phyloP scores from a whole-genome alignment of 2,797 vertebrate species.

The Micromesistius poutassou region DNA sequence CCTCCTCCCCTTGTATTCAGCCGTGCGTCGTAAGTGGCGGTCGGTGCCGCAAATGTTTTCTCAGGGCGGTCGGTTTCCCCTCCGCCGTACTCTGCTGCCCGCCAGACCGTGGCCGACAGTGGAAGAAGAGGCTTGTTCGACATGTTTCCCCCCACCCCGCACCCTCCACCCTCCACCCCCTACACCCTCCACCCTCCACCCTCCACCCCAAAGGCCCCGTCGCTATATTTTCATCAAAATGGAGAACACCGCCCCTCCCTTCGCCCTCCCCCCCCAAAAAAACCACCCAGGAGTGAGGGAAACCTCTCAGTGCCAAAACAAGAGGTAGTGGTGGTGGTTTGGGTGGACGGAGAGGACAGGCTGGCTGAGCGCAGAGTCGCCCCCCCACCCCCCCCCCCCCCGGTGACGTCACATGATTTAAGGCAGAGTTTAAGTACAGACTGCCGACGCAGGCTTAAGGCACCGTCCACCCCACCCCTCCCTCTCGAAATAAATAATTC shows the following conservation, averaged over 20 bases:
- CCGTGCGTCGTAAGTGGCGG: conserved; percentile 74
- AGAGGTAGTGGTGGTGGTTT: neutral
- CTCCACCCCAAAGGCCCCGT: conserved; percentile 27
- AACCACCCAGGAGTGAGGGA: conserved; percentile 76
- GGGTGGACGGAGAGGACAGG: conserved; percentile 3
- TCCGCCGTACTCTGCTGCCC: conserved; percentile 70
- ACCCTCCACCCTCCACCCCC: no score
- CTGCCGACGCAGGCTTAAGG: conserved; percentile 46
- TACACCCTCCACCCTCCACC: conserved; percentile 5
- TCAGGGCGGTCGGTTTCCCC: conserved; percentile 70
- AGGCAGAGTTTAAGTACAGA: conserved; percentile 47
- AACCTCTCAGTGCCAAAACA: conserved; percentile 43
- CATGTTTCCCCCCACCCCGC: conserved; percentile 71
- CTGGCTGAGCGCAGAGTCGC: conserved; percentile 46
- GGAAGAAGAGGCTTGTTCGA: conserved; percentile 76
- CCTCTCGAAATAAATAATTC: conserved; percentile 40
- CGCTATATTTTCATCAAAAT: conserved; percentile 19
- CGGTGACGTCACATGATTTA: conserved; percentile 78
- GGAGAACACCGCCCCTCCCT: neutral
- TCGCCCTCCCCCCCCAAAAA: no score
- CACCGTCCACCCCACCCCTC: neutral
- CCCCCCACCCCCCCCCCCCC: no score
- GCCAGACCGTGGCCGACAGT: conserved; percentile 58
- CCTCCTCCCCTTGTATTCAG: conserved; percentile 50
- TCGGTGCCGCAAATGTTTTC: conserved; percentile 77